These are phyloP conservation scores for Microcebus tavaratra DNA, from an alignment of 2,113 vertebrate species.

Conservation along the genomic window DNA sequence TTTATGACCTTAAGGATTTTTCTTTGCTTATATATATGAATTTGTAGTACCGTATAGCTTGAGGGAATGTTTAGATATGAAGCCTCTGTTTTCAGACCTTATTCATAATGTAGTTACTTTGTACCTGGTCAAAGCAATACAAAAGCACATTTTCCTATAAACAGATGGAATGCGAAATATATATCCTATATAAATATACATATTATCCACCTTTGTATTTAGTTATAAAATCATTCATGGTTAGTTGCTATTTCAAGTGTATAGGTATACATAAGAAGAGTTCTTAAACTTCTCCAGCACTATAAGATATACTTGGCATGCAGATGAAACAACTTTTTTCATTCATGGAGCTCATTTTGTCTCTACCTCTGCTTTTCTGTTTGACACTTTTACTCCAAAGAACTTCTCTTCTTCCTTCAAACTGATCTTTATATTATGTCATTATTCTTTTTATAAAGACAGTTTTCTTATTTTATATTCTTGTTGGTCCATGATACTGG, in stretches of 20 bases:
- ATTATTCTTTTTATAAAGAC: neutral
- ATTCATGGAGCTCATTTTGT: neutral
- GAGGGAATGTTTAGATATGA: neutral
- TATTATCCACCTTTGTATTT: slow-evolving; percentile 17
- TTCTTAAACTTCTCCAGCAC: slow-evolving; percentile 23
- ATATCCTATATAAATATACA: neutral
- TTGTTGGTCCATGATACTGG: neutral
- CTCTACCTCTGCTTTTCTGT: neutral
- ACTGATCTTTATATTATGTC: neutral
- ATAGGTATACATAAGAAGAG: neutral
- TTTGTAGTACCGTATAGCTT: slow-evolving; percentile 37
- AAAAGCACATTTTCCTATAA: slow-evolving; percentile 47
- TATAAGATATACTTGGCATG: neutral
- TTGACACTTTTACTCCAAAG: slow-evolving; percentile 43
- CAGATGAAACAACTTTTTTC: neutral
- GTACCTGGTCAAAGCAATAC: slow-evolving; percentile 25
- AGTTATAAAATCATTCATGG: slow-evolving; percentile 8
- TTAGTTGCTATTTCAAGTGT: slow-evolving; percentile 32
- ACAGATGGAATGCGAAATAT: neutral
- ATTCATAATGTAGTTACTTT: slow-evolving; percentile 33
- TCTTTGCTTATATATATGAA: slow-evolving; percentile 27
- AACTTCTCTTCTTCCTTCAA: neutral
- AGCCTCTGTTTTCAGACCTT: slow-evolving; percentile 18
- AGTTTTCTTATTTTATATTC: slow-evolving; percentile 11
- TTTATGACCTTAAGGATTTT: slow-evolving; percentile 47